Percentiles rank a stretch among this genome's conserved stretches.
These are phyloP conservation scores for Stomorhina lunata DNA, from an alignment of 2,888 invertebrate genomes.

Conservation along the genomic window DNA sequence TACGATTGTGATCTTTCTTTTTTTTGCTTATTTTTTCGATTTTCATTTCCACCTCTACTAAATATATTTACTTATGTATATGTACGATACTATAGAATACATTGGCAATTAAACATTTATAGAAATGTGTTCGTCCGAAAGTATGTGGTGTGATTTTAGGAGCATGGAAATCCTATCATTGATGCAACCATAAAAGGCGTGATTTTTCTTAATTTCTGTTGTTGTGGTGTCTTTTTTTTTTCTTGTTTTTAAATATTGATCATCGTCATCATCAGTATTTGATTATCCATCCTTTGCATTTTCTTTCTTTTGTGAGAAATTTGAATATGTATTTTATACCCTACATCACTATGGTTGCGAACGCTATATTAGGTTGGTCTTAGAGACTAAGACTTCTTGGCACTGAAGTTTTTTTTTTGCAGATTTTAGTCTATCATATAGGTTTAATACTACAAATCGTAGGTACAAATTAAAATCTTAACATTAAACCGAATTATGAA, in stretches of 20 bases:
- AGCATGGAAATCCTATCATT: slow-evolving; percentile 50
- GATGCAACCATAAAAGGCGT: slow-evolving; percentile 67
- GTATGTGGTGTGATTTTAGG: slow-evolving; percentile 5
- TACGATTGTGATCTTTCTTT: slow-evolving; percentile 68
- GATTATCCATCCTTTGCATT: slow-evolving; percentile 55
- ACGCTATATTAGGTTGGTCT: no score
- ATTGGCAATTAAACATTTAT: slow-evolving; percentile 46
- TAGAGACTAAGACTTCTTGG: no score
- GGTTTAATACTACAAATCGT: no score
- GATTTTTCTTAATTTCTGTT: slow-evolving; percentile 55
- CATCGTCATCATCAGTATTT: slow-evolving; percentile 60
- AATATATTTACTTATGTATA: neutral
- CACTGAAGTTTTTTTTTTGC: no score
- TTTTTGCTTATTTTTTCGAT: neutral
- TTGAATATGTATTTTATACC: slow-evolving; percentile 2
- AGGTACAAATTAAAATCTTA: no score
- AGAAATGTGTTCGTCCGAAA: neutral
- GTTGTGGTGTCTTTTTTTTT: slow-evolving; percentile 19
- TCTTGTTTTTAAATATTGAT: slow-evolving; percentile 60
- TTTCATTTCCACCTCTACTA: slow-evolving; percentile 20
- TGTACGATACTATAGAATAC: no score
- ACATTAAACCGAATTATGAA: no score
- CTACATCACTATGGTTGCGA: no score
- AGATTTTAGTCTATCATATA: no score
- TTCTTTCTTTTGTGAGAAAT: slow-evolving; percentile 22